Conservation (phyloP, 2,797 vertebrate genomes). For the Leontopithecus rosalia region DNA sequence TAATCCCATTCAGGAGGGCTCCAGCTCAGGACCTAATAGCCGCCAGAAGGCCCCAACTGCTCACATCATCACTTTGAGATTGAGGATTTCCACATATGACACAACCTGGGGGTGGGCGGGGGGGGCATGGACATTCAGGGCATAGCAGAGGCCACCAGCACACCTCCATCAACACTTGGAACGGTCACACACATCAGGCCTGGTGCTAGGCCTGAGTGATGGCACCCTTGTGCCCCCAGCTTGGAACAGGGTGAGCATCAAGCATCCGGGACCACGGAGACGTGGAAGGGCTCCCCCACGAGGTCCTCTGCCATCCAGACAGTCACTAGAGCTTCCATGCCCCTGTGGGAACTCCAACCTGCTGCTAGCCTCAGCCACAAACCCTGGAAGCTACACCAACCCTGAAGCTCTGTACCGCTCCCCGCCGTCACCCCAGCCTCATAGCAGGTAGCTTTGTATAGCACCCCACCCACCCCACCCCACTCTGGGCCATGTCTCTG, state of each 20-base stretch:
- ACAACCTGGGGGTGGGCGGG: background rate
- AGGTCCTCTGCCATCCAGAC: background rate
- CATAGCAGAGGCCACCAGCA: background rate
- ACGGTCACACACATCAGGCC: accelerated
- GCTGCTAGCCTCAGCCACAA: background rate
- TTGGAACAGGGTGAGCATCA: background rate
- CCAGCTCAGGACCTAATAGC: no score
- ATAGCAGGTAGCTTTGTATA: background rate
- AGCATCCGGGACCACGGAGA: background rate
- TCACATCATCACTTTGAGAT: background rate
- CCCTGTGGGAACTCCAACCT: accelerated
- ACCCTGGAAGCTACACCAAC: background rate
- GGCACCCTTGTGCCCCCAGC: background rate
- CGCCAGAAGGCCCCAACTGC: background rate
- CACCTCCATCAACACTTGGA: no score
- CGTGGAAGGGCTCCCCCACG: accelerated
- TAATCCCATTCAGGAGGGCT: background rate
- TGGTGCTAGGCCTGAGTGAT: background rate
- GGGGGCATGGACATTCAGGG: accelerated
- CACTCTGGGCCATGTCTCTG: background rate
- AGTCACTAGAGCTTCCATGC: background rate
- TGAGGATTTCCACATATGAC: background rate
- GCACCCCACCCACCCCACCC: accelerated
- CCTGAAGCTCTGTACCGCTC: background rate
- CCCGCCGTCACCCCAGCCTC: background rate